These are phyloP conservation scores for Mellivora capensis DNA, from an alignment of 2,113 vertebrate species.

Conservation along the genomic window DNA sequence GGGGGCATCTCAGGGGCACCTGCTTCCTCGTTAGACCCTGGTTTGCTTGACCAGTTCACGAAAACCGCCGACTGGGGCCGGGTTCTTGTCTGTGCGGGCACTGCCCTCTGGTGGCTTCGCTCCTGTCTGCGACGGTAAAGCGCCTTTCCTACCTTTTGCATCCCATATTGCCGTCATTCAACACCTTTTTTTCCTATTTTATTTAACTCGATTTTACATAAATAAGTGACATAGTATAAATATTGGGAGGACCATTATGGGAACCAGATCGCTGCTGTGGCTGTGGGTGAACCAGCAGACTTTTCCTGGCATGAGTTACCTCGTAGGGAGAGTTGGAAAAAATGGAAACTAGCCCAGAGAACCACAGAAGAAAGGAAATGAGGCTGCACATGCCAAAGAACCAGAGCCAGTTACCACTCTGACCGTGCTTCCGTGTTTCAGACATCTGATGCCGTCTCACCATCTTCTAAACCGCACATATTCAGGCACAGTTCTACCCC, in stretches of 20 bases:
- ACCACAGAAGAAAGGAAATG: neutral
- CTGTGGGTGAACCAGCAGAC: neutral
- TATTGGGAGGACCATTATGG: neutral
- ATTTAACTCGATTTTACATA: neutral
- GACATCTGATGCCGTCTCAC: neutral
- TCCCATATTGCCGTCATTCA: neutral
- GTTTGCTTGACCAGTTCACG: rapidly evolving
- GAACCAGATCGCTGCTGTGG: neutral
- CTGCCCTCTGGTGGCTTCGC: constrained; percentile 6
- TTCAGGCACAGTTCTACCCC: neutral
- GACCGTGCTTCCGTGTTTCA: neutral
- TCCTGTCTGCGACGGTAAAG: rapidly evolving
- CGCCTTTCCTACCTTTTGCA: rapidly evolving
- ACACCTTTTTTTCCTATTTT: neutral
- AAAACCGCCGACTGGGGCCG: rapidly evolving
- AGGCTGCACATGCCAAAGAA: neutral
- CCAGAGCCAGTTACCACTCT: neutral
- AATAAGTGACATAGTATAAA: neutral
- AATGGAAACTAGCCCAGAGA: neutral
- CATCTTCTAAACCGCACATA: too few species aligned
- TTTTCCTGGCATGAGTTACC: neutral
- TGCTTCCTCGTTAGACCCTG: neutral
- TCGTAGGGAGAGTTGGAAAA: neutral
- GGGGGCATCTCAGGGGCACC: too few species aligned
- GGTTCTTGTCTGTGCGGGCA: neutral